Evolutionary conservation across 2,797 vertebrate species (phyloP).

Genomic region (Amblyopsis hoosieri): DNA sequence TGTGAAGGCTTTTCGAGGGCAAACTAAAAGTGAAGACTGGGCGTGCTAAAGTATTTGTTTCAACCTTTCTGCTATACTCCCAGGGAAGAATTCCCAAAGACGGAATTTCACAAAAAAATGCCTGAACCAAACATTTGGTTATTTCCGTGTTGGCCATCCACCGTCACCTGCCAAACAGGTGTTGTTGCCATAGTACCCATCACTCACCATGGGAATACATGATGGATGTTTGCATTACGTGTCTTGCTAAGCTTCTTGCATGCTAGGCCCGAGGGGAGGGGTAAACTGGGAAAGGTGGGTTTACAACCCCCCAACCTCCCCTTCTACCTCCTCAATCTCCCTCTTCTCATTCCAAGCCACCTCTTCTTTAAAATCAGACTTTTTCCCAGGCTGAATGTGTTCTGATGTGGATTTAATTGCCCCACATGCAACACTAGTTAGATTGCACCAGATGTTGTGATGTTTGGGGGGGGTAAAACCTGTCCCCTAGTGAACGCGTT

Average conservation of each 20-base stretch:
- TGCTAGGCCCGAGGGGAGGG: not conserved
- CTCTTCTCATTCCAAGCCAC: slow-evolving; percentile 24
- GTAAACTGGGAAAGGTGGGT: too few relatives aligned
- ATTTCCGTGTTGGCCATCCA: slow-evolving; percentile 34
- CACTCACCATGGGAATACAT: slow-evolving; percentile 30
- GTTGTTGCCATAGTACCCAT: slow-evolving; percentile 48
- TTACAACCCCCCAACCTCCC: too few relatives aligned
- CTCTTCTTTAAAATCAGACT: slow-evolving; percentile 33
- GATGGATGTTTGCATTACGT: slow-evolving; percentile 41
- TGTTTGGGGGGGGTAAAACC: slow-evolving; percentile 5
- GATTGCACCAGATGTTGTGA: slow-evolving; percentile 59
- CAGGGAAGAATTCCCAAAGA: slow-evolving; percentile 22
- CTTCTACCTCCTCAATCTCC: not conserved
- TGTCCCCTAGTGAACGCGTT: slow-evolving; percentile 50
- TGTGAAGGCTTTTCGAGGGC: not conserved
- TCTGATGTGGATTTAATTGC: too few relatives aligned
- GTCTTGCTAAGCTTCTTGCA: too few relatives aligned
- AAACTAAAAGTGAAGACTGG: not conserved
- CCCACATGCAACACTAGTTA: slow-evolving; percentile 39
- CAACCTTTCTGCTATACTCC: slow-evolving; percentile 1
- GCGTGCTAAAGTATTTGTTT: slow-evolving; percentile 1
- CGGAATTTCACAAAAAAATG: slow-evolving; percentile 50
- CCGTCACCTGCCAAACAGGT: slow-evolving; percentile 49
- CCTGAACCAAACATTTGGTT: slow-evolving; percentile 17
- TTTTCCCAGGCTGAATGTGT: too few relatives aligned